A percentile compares a stretch with the other conserved stretches of the same genome.
Evolutionary conservation across 2,888 invertebrate genomes (phyloP).

Genomic region (Yponomeuta plumbellus): DNA sequence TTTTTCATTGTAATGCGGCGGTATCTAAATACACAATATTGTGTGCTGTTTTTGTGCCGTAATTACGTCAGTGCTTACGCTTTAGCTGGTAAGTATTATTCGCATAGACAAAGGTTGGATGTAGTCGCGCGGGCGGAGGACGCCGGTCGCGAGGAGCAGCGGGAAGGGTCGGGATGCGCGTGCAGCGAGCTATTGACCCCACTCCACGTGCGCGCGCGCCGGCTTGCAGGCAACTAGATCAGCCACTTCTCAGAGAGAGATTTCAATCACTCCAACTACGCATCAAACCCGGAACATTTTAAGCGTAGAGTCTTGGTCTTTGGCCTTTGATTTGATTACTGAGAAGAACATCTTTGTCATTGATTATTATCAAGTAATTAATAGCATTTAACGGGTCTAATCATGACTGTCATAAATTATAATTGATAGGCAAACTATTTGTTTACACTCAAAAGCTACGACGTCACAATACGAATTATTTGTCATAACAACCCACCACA

Average conservation of each 20-base stretch:
- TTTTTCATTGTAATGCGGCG: not conserved
- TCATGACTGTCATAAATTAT: not conserved
- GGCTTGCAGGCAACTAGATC: conserved; percentile 23
- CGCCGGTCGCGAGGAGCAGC: not conserved
- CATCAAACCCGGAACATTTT: not conserved
- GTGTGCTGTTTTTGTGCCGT: not conserved
- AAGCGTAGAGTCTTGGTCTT: not conserved
- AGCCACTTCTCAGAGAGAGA: conserved; percentile 2
- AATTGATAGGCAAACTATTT: not conserved
- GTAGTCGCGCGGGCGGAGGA: conserved; percentile 17
- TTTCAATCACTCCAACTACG: conserved; percentile 2
- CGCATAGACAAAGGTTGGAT: conserved; percentile 22
- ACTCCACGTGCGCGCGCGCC: conserved; percentile 43
- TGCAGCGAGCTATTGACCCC: conserved; percentile 57
- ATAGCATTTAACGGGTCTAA: not conserved
- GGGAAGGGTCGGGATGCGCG: conserved; percentile 26
- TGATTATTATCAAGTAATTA: too few species aligned
- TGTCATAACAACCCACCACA: not conserved
- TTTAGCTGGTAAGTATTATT: not conserved
- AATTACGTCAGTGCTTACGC: not conserved
- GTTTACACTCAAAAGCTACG: not conserved
- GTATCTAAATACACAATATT: not conserved
- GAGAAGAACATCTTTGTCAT: not conserved
- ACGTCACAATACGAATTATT: not conserved
- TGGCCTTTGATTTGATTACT: not conserved